A percentile compares a stretch with the other conserved stretches of the same genome.
Conservation (phyloP, 2,113 vertebrate species). For the Papio anubis region DNA sequence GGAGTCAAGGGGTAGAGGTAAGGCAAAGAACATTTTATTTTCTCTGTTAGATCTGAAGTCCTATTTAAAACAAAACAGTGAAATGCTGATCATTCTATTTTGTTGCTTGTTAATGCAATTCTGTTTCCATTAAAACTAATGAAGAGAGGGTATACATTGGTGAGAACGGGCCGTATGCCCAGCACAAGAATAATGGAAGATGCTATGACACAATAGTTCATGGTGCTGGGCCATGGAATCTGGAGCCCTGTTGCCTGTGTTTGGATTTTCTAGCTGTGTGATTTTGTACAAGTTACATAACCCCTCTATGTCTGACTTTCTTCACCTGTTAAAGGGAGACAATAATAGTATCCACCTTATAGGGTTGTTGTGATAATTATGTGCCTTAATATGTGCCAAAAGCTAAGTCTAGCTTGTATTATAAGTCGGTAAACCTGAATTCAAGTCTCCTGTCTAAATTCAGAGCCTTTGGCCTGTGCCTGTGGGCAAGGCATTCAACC, state of each 20-base stretch:
- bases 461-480: background rate
- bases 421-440: background rate
- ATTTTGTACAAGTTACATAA: background rate
- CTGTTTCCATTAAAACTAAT: background rate
- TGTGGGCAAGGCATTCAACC: background rate
- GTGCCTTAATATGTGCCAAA: background rate
- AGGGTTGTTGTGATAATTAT: background rate
- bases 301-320: background rate
- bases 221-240: background rate
- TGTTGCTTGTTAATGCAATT: background rate
- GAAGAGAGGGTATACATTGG: background rate
- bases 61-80: background rate
- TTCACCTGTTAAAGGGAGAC: background rate
- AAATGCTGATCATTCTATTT: background rate
- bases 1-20: background rate
- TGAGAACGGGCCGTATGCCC: background rate
- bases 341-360: background rate
- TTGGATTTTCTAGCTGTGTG: background rate
- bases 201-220: too few species aligned
- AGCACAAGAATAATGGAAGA: background rate
- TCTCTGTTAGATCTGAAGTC: background rate
- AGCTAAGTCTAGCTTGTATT: background rate
- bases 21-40: background rate
- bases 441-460: background rate
- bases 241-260: background rate